Percentiles rank a stretch among this genome's conserved stretches.
These are phyloP conservation scores for Lordiphosa mommai DNA, from an alignment of 1,140 invertebrate genomes.

Conservation along the genomic window DNA sequence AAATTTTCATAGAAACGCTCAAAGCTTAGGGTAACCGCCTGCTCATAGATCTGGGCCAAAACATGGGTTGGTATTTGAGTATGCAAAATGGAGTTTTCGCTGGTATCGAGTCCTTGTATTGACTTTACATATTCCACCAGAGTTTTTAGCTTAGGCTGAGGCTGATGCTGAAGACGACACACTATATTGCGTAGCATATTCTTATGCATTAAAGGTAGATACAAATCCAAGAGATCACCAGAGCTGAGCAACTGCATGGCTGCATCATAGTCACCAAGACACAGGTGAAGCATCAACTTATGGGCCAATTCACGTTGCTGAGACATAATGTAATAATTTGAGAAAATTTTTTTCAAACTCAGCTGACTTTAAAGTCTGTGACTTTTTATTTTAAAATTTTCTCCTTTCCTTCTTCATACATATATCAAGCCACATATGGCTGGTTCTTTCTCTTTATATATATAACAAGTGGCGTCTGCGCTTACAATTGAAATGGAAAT, in stretches of 20 bases:
- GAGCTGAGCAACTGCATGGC: not conserved
- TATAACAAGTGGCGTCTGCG: slow-evolving; percentile 67
- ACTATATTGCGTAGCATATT: slow-evolving; percentile 4
- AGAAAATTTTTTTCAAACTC: not conserved
- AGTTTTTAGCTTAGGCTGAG: too few species aligned
- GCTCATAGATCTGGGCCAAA: slow-evolving; percentile 18
- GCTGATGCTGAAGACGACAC: not conserved
- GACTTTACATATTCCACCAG: too few species aligned
- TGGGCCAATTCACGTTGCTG: slow-evolving; percentile 1
- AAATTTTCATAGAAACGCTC: slow-evolving; percentile 11
- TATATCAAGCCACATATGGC: slow-evolving; percentile 66
- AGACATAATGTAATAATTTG: not conserved
- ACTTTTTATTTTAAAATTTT: not conserved
- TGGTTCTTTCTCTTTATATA: too few species aligned
- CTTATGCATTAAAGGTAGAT: slow-evolving; percentile 5
- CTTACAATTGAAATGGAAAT: slow-evolving; percentile 78
- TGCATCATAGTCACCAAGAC: not conserved
- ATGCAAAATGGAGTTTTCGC: not conserved
- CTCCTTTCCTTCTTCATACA: slow-evolving; percentile 5
- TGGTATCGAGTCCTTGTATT: too few species aligned
- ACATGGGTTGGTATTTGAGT: slow-evolving; percentile 12
- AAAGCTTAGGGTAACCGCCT: not conserved
- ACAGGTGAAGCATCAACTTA: not conserved
- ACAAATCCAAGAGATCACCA: not conserved
- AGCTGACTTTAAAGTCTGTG: not conserved